Conservation (phyloP, 2,888 invertebrate genomes). For the Apamea crenata region DNA sequence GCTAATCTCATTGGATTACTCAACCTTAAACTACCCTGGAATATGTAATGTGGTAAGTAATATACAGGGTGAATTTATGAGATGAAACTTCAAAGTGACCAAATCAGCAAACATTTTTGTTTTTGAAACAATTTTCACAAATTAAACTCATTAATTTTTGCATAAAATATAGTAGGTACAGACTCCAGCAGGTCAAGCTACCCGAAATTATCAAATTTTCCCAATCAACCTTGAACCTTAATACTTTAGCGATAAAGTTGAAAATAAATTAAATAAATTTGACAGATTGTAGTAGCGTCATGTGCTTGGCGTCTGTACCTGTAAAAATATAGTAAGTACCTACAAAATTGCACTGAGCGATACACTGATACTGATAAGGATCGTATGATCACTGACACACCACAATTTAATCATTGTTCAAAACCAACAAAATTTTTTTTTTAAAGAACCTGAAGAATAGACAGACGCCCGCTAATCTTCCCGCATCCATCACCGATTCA, state of each 20-base stretch:
- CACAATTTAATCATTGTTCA: neutral
- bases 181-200: too few relatives aligned
- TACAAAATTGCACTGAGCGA: too few relatives aligned
- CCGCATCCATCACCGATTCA: constrained; percentile 31
- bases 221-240: too few relatives aligned
- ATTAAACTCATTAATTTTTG: neutral
- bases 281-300: too few relatives aligned
- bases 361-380: neutral
- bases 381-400: neutral
- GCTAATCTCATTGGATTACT: neutral
- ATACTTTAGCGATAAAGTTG: too few relatives aligned
- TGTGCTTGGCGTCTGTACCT: too few relatives aligned
- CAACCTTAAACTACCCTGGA: neutral
- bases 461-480: constrained; percentile 14
- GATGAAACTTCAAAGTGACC: neutral
- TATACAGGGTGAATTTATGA: too few relatives aligned
- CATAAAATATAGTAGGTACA: neutral
- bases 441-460: constrained; percentile 1
- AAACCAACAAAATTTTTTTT: neutral
- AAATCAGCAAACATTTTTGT: too few relatives aligned
- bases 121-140: neutral
- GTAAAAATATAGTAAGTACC: neutral
- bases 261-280: too few relatives aligned
- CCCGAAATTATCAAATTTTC: too few relatives aligned
- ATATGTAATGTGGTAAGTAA: neutral